phyloP scores from a whole-genome alignment of 2,113 vertebrate species.

The Corydoras maculifer region DNA sequence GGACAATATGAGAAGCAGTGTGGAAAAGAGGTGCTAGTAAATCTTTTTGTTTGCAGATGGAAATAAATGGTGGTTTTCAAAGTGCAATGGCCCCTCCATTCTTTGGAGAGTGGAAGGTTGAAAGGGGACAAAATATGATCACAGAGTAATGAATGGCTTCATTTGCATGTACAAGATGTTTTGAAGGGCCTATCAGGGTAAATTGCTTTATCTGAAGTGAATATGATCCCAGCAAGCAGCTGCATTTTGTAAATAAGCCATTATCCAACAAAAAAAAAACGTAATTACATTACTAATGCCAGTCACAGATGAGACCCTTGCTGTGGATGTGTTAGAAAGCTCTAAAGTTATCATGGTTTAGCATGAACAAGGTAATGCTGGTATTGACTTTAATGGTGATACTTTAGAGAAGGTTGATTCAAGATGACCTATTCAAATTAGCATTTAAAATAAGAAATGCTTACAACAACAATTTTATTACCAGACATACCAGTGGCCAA shows the following conservation, averaged over 20 bases:
- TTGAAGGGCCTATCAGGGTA: constrained; percentile 54
- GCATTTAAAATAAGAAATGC: not conserved
- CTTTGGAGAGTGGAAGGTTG: not conserved
- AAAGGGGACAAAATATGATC: constrained; percentile 34
- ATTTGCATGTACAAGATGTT: constrained; percentile 55
- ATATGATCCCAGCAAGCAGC: constrained; percentile 42
- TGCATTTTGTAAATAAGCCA: constrained; percentile 59
- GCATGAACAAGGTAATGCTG: not conserved
- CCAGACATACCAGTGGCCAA: too few species aligned
- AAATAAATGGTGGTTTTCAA: constrained; percentile 13
- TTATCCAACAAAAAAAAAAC: constrained; percentile 47
- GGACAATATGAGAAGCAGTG: not conserved
- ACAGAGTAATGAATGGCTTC: constrained; percentile 52
- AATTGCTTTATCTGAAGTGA: constrained; percentile 55
- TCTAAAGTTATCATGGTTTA: constrained; percentile 30
- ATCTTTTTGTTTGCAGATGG: not conserved
- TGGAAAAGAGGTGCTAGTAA: not conserved
- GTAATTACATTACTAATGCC: constrained; percentile 56
- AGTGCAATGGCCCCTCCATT: constrained; percentile 46
- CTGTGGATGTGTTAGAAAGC: constrained; percentile 30
- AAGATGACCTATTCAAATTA: constrained; percentile 1
- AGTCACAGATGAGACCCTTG: constrained; percentile 24
- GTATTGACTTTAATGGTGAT: constrained; percentile 7
- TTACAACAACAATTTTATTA: too few species aligned
- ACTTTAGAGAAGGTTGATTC: not conserved